phyloP scores from a whole-genome alignment of 2,888 invertebrate genomes.

The Aspidiotus destructor region DNA sequence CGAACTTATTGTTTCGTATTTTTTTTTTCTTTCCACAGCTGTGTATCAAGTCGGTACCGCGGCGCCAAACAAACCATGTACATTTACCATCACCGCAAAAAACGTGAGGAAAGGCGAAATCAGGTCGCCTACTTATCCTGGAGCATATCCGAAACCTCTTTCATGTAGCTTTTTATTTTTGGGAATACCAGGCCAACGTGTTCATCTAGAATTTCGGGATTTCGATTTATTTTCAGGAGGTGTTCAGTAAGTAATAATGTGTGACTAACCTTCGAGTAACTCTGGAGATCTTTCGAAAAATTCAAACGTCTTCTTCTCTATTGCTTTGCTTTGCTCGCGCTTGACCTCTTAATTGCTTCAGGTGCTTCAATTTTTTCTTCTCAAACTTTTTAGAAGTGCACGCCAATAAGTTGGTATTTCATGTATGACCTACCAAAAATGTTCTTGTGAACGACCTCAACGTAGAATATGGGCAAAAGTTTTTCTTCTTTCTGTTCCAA shows the following conservation, averaged over 20 bases:
- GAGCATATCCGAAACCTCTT: constrained; percentile 94
- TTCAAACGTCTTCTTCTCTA: too few relatives aligned
- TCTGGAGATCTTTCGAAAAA: too few relatives aligned
- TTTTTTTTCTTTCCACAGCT: constrained; percentile 48
- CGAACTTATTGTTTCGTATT: background rate
- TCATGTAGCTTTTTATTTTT: constrained; percentile 87
- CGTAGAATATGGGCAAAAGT: background rate
- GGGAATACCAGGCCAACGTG: constrained; percentile 79
- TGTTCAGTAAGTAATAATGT: constrained; percentile 75
- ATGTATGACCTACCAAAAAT: background rate
- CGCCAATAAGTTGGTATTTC: background rate
- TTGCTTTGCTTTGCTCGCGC: too few relatives aligned
- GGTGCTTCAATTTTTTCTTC: too few relatives aligned
- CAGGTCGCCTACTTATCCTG: constrained; percentile 96
- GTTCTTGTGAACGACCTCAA: background rate
- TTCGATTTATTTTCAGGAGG: constrained; percentile 98
- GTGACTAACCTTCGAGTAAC: background rate
- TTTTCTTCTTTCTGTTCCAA: background rate
- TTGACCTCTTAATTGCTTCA: too few relatives aligned
- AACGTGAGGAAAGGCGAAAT: constrained; percentile 69
- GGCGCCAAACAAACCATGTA: constrained; percentile 75
- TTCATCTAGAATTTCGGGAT: constrained; percentile 91
- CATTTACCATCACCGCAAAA: constrained; percentile 70
- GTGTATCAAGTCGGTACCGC: constrained; percentile 88
- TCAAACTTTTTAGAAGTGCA: too few relatives aligned